These are phyloP conservation scores for Manis pentadactyla DNA, from an alignment of 2,797 vertebrate genomes.

Conservation along the genomic window DNA sequence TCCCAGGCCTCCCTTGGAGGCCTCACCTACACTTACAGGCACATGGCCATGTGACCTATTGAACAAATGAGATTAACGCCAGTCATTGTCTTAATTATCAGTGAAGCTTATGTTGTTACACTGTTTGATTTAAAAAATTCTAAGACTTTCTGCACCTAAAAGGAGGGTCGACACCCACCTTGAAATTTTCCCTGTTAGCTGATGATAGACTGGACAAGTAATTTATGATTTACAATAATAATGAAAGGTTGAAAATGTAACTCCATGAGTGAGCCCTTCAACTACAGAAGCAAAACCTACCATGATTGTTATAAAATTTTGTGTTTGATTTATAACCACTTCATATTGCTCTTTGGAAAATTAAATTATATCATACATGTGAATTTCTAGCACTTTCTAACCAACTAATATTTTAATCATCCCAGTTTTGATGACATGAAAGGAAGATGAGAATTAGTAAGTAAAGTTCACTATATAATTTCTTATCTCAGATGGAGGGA, in stretches of 20 bases:
- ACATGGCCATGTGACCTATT: not conserved
- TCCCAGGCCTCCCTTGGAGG: not conserved
- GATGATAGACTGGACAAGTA: not conserved
- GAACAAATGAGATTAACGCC: too few relatives aligned
- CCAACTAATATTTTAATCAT: not conserved
- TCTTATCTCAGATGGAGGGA: not conserved
- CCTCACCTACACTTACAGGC: not conserved
- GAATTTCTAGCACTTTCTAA: constrained; percentile 10
- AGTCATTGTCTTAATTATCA: not conserved
- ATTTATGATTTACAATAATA: not conserved
- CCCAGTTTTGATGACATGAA: not conserved
- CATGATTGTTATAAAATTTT: not conserved
- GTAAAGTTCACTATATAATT: not conserved
- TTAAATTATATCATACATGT: not conserved
- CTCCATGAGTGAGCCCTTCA: not conserved
- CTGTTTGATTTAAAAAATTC: not conserved
- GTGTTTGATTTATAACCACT: not conserved
- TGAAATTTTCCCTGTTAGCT: not conserved
- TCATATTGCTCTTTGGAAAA: constrained; percentile 27
- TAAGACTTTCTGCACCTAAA: not conserved
- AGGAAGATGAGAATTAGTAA: not conserved
- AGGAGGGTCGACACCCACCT: not conserved
- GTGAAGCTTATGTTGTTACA: not conserved
- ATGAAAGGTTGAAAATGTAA: not conserved
- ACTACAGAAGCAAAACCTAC: not conserved